These are phyloP conservation scores for Drosophila kepulauana DNA, from an alignment of 1,140 invertebrate genomes.

Conservation along the genomic window DNA sequence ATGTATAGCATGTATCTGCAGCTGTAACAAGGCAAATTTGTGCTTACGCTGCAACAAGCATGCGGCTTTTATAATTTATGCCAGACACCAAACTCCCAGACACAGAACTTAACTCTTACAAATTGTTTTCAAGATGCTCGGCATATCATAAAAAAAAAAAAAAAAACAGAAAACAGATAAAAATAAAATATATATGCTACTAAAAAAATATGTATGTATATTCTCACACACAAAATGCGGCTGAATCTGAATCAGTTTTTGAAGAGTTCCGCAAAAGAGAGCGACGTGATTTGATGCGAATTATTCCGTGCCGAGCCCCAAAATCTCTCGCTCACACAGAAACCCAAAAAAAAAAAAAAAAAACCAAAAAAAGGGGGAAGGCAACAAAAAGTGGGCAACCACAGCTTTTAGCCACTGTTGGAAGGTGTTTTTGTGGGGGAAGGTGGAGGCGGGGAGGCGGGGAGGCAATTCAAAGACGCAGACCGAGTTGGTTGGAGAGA, in stretches of 20 bases:
- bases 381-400: constrained; percentile 63
- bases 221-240: constrained; percentile 33
- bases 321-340: background rate
- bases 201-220: too few species aligned
- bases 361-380: constrained; percentile 50
- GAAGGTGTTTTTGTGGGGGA: constrained; percentile 2
- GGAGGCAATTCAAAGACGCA: constrained; percentile 18
- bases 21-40: constrained; percentile 31
- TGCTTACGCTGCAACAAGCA: constrained; percentile 46
- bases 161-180: constrained; percentile 11
- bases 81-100: constrained; percentile 69
- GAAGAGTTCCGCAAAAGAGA: constrained; percentile 69
- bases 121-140: constrained; percentile 77
- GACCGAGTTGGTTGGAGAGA: background rate
- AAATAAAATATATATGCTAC: constrained; percentile 1
- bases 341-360: background rate
- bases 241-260: constrained; percentile 74
- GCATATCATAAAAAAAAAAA: constrained; percentile 62
- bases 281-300: constrained; percentile 79
- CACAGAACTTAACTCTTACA: constrained; percentile 70
- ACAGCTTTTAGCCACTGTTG: constrained; percentile 28
- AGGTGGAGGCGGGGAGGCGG: background rate
- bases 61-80: constrained; percentile 78
- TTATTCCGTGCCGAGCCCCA: constrained; percentile 62
- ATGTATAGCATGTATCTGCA: background rate